phyloP scores from a whole-genome alignment of 2,888 invertebrate species.

The Sphaeridia pumilis region DNA sequence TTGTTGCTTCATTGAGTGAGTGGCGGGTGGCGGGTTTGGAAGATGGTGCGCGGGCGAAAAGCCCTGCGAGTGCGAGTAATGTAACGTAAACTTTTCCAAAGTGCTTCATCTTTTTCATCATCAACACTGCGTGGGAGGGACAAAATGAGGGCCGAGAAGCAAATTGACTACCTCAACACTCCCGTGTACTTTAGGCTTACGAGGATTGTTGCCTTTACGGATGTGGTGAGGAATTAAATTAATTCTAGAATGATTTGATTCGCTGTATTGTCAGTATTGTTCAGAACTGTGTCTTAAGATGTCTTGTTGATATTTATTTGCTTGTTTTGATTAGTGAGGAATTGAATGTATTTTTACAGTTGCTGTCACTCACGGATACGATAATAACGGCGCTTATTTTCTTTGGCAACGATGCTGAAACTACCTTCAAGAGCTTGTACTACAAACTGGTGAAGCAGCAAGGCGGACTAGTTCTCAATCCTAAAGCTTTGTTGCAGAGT shows the following conservation, averaged over 20 bases:
- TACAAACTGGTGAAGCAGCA: conserved; percentile 16
- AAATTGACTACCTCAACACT: conserved; percentile 1
- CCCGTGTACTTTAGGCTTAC: conserved; percentile 13
- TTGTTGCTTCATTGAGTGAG: too few relatives aligned
- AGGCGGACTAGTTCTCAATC: conserved; percentile 10
- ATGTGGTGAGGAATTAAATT: conserved; percentile 6
- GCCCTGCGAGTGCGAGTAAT: too few relatives aligned
- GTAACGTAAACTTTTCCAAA: too few relatives aligned
- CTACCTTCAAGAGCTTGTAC: conserved; percentile 12
- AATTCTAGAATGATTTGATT: background rate
- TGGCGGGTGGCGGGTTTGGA: too few relatives aligned
- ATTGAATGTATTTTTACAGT: conserved; percentile 1
- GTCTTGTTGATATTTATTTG: background rate
- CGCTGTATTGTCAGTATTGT: background rate
- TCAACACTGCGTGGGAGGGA: background rate
- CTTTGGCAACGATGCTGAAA: conserved; percentile 14
- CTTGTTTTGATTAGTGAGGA: background rate
- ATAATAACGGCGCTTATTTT: conserved; percentile 13
- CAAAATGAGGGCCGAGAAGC: background rate
- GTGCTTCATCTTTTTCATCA: too few relatives aligned
- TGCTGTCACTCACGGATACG: conserved; percentile 10
- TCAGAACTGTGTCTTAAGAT: too few relatives aligned
- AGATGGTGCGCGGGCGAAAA: too few relatives aligned
- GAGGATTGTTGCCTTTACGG: conserved; percentile 9
- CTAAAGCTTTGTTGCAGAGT: too few relatives aligned